Evolutionary conservation across 2,113 vertebrate genomes (phyloP).

Genomic region (Ahaetulla prasina): DNA sequence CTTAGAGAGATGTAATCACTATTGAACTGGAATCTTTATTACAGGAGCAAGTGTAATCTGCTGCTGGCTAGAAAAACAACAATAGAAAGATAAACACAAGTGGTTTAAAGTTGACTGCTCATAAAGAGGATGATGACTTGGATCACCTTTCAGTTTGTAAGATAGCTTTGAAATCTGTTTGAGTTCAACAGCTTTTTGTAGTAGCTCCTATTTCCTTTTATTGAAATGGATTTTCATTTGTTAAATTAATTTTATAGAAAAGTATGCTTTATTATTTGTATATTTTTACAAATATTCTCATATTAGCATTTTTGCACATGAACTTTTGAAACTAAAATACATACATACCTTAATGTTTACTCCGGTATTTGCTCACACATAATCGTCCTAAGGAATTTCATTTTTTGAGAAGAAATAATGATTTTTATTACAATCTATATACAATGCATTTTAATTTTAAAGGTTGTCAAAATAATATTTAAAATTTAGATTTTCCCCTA

Average conservation of each 20-base stretch:
- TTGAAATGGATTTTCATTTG: slow-evolving; percentile 50
- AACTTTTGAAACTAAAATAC: neutral
- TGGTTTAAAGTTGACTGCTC: slow-evolving; percentile 58
- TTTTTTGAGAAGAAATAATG: neutral
- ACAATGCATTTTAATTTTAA: neutral
- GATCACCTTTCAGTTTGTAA: slow-evolving; percentile 55
- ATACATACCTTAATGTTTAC: neutral
- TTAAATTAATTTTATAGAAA: slow-evolving; percentile 18
- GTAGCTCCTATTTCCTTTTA: slow-evolving; percentile 48
- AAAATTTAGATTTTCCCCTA: neutral
- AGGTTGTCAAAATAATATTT: neutral
- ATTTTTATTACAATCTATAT: neutral
- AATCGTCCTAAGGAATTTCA: slow-evolving; percentile 1
- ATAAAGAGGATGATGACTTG: slow-evolving; percentile 55
- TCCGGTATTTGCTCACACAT: slow-evolving; percentile 1
- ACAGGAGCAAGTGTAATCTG: slow-evolving; percentile 67
- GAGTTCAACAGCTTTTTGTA: slow-evolving; percentile 40
- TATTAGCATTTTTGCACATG: slow-evolving; percentile 15
- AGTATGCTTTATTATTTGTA: slow-evolving; percentile 27
- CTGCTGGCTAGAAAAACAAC: slow-evolving; percentile 59
- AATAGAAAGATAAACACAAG: slow-evolving; percentile 59
- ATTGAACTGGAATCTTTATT: slow-evolving; percentile 68
- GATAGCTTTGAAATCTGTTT: slow-evolving; percentile 53
- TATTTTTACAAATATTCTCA: slow-evolving; percentile 31
- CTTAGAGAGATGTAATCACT: slow-evolving; percentile 67